A percentile compares a stretch with the other conserved stretches of the same genome.
phyloP scores from a whole-genome alignment of 1,140 invertebrate species.

The Zaprionus lachaisei region DNA sequence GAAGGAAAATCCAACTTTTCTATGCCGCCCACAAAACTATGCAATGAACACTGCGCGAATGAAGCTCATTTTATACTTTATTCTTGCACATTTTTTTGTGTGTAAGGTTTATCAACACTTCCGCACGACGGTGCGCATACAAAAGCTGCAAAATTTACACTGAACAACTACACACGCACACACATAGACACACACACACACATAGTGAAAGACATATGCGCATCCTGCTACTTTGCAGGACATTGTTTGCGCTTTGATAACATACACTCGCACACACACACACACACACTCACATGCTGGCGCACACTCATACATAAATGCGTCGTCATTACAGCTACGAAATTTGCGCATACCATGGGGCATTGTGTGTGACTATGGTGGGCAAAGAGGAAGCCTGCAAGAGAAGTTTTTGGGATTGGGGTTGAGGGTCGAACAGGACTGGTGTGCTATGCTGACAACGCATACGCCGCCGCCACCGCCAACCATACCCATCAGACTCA shows the following conservation, averaged over 20 bases:
- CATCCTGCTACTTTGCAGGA: constrained; percentile 81
- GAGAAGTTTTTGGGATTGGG: constrained; percentile 1
- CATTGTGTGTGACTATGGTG: constrained; percentile 74
- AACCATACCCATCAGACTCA: not conserved
- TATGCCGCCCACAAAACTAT: constrained; percentile 47
- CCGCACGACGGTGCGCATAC: constrained; percentile 78
- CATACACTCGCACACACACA: constrained; percentile 43
- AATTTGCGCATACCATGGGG: constrained; percentile 78
- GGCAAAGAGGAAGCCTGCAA: constrained; percentile 14
- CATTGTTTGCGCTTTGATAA: constrained; percentile 81
- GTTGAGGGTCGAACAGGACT: constrained; percentile 12
- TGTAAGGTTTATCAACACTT: constrained; percentile 76
- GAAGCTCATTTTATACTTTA: constrained; percentile 53
- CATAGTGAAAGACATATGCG: constrained; percentile 52
- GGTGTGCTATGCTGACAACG: constrained; percentile 48
- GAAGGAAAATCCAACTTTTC: not conserved
- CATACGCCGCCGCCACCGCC: constrained; percentile 19
- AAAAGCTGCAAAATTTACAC: constrained; percentile 73
- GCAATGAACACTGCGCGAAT: constrained; percentile 45
- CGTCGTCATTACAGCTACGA: constrained; percentile 75
- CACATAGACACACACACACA: constrained; percentile 55
- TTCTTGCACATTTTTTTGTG: constrained; percentile 19
- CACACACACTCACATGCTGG: not conserved
- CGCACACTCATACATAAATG: constrained; percentile 40
- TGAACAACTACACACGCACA: constrained; percentile 27